Conservation (phyloP, 2,888 invertebrate species). For the Chalcis sispes region DNA sequence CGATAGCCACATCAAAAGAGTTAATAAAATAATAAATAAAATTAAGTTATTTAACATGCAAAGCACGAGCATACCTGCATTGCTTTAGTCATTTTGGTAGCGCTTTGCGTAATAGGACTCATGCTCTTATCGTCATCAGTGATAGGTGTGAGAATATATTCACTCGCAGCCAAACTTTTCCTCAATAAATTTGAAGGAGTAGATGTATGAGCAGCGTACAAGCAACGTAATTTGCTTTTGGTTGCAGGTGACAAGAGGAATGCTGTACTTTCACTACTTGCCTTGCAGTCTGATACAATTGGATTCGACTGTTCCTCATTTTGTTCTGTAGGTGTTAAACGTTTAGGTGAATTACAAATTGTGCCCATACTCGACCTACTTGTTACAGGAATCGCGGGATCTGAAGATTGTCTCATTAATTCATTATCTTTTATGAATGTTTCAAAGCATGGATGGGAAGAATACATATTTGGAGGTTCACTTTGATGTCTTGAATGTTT, state of each 20-base stretch:
- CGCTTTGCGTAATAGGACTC: slow-evolving; percentile 92
- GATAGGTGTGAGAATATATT: slow-evolving; percentile 77
- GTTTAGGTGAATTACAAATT: neutral
- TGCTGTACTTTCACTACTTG: slow-evolving; percentile 28
- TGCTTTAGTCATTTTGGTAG: slow-evolving; percentile 89
- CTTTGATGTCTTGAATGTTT: slow-evolving; percentile 65
- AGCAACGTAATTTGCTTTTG: slow-evolving; percentile 66
- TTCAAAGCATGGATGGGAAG: slow-evolving; percentile 53
- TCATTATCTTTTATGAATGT: slow-evolving; percentile 5
- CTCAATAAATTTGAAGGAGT: slow-evolving; percentile 73
- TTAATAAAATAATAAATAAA: slow-evolving; percentile 42
- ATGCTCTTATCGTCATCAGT: slow-evolving; percentile 83
- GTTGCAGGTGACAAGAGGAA: slow-evolving; percentile 63
- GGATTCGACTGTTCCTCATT: slow-evolving; percentile 19
- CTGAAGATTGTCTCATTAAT: slow-evolving; percentile 65
- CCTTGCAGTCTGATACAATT: slow-evolving; percentile 21
- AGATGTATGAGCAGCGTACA: slow-evolving; percentile 71
- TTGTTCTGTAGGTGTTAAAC: neutral
- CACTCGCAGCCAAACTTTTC: slow-evolving; percentile 68
- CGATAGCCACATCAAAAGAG: no score
- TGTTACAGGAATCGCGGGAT: slow-evolving; percentile 60
- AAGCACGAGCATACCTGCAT: slow-evolving; percentile 87
- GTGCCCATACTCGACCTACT: slow-evolving; percentile 54
- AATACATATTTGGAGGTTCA: slow-evolving; percentile 68
- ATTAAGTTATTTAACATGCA: slow-evolving; percentile 32